These are phyloP conservation scores for Gastrophryne carolinensis DNA, from an alignment of 2,797 vertebrate species.

Conservation along the genomic window DNA sequence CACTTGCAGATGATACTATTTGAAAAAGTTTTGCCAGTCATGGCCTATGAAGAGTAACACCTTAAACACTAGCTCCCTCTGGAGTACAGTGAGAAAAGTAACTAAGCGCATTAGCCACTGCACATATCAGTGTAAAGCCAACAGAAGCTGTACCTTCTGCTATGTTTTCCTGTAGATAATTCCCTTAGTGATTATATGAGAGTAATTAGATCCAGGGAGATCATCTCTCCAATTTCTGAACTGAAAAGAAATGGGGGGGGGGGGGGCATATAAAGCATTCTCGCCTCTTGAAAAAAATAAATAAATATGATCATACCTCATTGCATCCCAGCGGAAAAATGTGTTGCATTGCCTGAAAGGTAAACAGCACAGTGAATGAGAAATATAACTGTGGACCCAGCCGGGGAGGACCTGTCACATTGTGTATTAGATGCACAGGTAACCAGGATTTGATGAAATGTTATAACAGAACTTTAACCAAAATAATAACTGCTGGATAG, in stretches of 20 bases:
- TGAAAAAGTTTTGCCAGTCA: no score
- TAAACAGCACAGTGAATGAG: background rate
- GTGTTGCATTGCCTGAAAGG: background rate
- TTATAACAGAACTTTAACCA: background rate
- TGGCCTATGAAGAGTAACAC: background rate
- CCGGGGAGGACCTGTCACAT: background rate
- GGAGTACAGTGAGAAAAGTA: background rate
- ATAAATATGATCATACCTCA: background rate
- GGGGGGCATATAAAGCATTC: background rate
- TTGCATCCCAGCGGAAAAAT: background rate
- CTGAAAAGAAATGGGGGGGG: background rate
- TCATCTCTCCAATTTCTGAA: background rate
- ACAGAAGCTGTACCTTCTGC: background rate
- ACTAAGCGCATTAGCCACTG: background rate
- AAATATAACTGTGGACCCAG: background rate
- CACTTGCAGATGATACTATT: no score
- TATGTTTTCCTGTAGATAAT: slow-evolving; percentile 1
- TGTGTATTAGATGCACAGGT: background rate
- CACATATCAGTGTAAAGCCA: background rate
- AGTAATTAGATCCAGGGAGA: slow-evolving; percentile 37
- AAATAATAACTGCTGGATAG: background rate
- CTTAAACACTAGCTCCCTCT: background rate
- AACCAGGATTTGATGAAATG: background rate
- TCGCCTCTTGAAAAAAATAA: slow-evolving; percentile 3
- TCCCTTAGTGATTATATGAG: background rate